Conservation (phyloP, 92 coral and sea anemone genomes). For the Phenganax stokvisi region DNA sequence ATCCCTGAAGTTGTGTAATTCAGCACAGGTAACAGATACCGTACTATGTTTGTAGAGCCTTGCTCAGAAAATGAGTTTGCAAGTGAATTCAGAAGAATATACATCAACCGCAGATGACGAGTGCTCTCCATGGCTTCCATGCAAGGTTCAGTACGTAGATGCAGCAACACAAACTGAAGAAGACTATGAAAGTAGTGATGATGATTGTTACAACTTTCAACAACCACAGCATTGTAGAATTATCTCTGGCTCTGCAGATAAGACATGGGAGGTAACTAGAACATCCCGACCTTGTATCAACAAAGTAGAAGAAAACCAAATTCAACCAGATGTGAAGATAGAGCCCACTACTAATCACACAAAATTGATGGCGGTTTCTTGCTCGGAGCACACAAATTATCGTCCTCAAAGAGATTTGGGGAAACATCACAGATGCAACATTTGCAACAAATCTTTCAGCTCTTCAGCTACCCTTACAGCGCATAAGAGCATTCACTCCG, state of each 20-base stretch:
- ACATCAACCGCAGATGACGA: background rate
- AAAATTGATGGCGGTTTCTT: background rate
- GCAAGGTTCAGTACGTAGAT: background rate
- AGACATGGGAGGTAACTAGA: too few relatives aligned
- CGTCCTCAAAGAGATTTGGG: background rate
- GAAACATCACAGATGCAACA: background rate
- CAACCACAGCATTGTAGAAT: background rate
- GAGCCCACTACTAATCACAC: background rate
- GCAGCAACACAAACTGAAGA: slow-evolving; percentile 18
- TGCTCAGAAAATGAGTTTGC: background rate
- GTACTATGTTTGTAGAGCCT: too few relatives aligned
- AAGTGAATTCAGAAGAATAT: background rate
- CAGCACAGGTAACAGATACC: too few relatives aligned
- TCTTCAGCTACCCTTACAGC: background rate
- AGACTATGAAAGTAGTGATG: background rate
- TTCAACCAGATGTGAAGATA: too few relatives aligned
- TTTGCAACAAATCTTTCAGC: slow-evolving; percentile 9
- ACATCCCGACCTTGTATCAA: too few relatives aligned
- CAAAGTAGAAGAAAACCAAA: too few relatives aligned
- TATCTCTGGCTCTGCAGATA: background rate
- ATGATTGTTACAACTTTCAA: slow-evolving; percentile 8
- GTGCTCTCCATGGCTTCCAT: background rate
- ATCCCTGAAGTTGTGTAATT: too few relatives aligned
- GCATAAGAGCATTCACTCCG: background rate
- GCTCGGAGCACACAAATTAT: background rate